Evolutionary conservation across 2,113 vertebrate species (phyloP).

Genomic region (Chloroceryle aenea): DNA sequence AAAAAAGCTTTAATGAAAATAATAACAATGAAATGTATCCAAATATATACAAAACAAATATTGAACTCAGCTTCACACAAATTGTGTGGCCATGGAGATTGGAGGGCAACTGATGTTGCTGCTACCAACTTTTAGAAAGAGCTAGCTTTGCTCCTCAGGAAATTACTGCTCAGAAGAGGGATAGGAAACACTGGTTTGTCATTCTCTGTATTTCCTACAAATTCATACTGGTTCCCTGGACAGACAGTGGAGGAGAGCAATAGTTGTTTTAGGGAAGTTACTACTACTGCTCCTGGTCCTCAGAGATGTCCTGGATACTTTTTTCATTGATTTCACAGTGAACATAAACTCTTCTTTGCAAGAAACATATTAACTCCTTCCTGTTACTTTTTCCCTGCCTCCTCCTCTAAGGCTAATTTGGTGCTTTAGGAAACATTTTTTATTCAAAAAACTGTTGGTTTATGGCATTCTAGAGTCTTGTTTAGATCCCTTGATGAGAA

Average conservation of each 20-base stretch:
- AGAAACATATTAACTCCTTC: not conserved
- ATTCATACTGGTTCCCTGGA: not conserved
- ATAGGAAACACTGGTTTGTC: not conserved
- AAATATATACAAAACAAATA: no score
- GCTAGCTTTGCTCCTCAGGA: not conserved
- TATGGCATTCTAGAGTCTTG: not conserved
- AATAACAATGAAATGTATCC: no score
- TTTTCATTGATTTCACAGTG: not conserved
- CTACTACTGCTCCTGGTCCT: not conserved
- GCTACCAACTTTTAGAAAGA: not conserved
- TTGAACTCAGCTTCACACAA: not conserved
- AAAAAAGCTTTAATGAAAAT: no score
- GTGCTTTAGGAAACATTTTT: not conserved
- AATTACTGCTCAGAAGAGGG: not conserved
- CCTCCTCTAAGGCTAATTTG: not conserved
- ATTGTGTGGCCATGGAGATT: not conserved
- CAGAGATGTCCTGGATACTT: not conserved
- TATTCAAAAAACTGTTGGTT: fast-evolving
- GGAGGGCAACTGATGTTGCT: not conserved
- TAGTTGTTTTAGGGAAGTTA: not conserved
- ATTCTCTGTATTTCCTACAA: not conserved
- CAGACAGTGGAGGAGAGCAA: not conserved
- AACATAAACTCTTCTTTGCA: not conserved
- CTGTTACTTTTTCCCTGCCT: not conserved
- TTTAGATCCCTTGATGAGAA: not conserved